Evolutionary conservation across 2,113 vertebrate species (phyloP).

Genomic region (Azemiops feae): DNA sequence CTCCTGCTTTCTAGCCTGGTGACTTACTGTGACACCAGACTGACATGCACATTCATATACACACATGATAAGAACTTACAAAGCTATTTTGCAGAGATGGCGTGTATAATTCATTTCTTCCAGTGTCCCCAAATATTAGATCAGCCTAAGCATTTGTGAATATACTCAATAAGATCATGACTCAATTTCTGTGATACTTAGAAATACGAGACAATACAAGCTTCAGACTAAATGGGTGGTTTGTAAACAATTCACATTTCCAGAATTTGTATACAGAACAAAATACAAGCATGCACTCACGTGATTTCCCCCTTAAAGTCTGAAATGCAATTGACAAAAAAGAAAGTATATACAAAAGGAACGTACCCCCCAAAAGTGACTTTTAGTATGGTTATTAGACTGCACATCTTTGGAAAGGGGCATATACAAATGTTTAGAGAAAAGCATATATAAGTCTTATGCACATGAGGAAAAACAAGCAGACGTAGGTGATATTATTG

Average conservation of each 20-base stretch:
- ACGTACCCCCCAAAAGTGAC: background rate
- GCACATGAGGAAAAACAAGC: background rate
- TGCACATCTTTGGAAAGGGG: background rate
- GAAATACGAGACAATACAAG: background rate
- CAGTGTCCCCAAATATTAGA: background rate
- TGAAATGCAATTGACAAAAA: background rate
- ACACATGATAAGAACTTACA: background rate
- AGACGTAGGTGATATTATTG: background rate
- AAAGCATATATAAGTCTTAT: background rate
- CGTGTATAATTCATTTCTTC: background rate
- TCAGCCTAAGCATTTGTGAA: background rate
- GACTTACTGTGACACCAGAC: background rate
- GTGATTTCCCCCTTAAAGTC: background rate
- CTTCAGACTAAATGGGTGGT: background rate
- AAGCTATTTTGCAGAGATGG: background rate
- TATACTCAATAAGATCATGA: background rate
- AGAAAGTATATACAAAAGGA: background rate
- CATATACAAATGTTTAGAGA: background rate
- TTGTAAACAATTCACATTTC: background rate
- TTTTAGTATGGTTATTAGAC: background rate
- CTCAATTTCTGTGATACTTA: background rate
- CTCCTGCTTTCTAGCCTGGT: background rate
- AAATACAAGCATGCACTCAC: background rate
- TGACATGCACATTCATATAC: background rate
- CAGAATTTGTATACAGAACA: background rate